These are phyloP conservation scores for Anoura caudifer DNA, from an alignment of 2,113 vertebrate species.

Conservation along the genomic window DNA sequence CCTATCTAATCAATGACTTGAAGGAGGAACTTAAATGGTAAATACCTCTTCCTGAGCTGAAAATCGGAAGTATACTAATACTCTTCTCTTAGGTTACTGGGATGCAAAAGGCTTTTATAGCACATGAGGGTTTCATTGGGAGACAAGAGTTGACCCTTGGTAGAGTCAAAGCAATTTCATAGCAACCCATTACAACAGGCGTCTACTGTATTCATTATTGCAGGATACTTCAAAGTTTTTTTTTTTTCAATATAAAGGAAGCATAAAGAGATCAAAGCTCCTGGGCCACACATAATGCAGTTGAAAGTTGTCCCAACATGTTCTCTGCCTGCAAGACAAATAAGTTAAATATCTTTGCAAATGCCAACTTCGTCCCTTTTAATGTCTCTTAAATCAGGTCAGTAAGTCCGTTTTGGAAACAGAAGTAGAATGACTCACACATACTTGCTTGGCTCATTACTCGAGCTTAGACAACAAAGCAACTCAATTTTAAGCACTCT, in stretches of 20 bases:
- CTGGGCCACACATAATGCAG: slow-evolving; percentile 56
- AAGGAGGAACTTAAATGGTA: slow-evolving; percentile 5
- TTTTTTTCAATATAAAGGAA: slow-evolving; percentile 53
- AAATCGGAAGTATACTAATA: slow-evolving; percentile 42
- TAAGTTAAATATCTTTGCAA: slow-evolving; percentile 72
- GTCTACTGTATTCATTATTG: slow-evolving; percentile 41
- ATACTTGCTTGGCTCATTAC: slow-evolving; percentile 60
- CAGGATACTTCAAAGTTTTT: slow-evolving; percentile 59
- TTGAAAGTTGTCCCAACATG: slow-evolving; percentile 68
- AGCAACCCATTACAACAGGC: slow-evolving; percentile 46
- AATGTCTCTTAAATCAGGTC: slow-evolving; percentile 72
- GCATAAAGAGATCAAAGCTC: slow-evolving; percentile 66
- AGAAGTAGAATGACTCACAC: slow-evolving; percentile 67
- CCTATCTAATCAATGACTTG: background rate
- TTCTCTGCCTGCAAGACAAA: slow-evolving; percentile 64
- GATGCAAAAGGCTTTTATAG: slow-evolving; percentile 49
- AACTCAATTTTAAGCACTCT: slow-evolving; percentile 54
- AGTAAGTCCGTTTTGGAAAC: slow-evolving; percentile 71
- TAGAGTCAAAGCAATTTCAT: slow-evolving; percentile 62
- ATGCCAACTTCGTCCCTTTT: slow-evolving; percentile 61
- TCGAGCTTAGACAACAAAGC: slow-evolving; percentile 58
- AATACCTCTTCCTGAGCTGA: background rate
- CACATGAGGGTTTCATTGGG: background rate
- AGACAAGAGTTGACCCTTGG: slow-evolving; percentile 44
- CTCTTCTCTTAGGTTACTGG: background rate